Conservation (phyloP, 1,140 invertebrate genomes). For the Eulimnadia texana region DNA sequence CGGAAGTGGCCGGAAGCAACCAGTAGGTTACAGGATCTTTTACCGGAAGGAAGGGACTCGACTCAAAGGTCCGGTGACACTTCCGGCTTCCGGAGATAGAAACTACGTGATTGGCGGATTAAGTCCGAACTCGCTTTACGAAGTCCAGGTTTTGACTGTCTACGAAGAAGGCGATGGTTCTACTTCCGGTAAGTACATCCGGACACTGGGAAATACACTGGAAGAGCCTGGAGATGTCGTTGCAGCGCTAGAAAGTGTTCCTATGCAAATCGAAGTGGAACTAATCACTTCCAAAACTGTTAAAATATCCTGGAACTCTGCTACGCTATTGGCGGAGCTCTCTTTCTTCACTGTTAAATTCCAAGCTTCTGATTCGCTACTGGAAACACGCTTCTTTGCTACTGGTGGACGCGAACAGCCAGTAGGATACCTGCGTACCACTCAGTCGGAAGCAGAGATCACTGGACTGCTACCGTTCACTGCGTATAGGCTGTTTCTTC, state of each 20-base stretch:
- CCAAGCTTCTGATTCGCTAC: constrained; percentile 17
- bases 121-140: constrained; percentile 26
- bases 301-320: constrained; percentile 32
- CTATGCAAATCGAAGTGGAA: constrained; percentile 33
- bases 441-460: constrained; percentile 31
- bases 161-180: constrained; percentile 23
- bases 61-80: constrained; percentile 8
- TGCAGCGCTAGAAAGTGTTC: constrained; percentile 22
- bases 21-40: not conserved
- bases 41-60: not conserved
- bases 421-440: constrained; percentile 21
- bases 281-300: constrained; percentile 34
- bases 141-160: constrained; percentile 26
- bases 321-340: constrained; percentile 23
- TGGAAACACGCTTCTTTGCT: not conserved
- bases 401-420: not conserved
- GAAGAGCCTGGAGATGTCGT: constrained; percentile 3
- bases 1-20: not conserved
- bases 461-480: constrained; percentile 40
- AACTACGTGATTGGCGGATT: constrained; percentile 26
- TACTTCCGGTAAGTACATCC: constrained; percentile 21
- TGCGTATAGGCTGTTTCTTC: constrained; percentile 43
- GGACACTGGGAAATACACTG: constrained; percentile 20
- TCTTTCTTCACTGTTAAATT: constrained; percentile 36
- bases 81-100: constrained; percentile 31